phyloP scores from a whole-genome alignment of 2,113 vertebrate genomes.

The Aegithalos caudatus region DNA sequence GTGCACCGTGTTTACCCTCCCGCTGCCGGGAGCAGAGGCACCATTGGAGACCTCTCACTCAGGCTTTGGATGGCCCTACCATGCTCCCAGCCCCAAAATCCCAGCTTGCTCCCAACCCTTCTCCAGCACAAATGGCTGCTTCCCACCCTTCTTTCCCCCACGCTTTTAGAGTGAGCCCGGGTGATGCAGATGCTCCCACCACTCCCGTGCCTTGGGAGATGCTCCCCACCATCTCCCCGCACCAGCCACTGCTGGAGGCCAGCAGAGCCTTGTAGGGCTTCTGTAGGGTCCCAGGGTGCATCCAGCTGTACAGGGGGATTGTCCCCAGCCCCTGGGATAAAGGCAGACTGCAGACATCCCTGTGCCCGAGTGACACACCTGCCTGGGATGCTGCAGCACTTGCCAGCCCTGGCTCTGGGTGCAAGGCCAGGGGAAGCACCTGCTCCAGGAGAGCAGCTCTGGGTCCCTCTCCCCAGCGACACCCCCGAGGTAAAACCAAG shows the following conservation, averaged over 20 bases:
- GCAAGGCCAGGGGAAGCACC: not conserved
- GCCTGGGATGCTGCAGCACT: not conserved
- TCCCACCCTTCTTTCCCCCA: not conserved
- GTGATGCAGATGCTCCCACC: not conserved
- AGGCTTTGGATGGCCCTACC: not conserved
- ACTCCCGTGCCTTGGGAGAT: not conserved
- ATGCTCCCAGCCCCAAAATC: not conserved
- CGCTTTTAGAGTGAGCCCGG: not conserved
- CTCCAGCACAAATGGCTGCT: not conserved
- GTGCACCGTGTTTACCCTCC: not conserved
- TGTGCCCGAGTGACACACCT: accelerated
- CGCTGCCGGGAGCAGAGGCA: not conserved
- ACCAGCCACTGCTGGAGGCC: not conserved
- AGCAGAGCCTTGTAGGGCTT: not conserved
- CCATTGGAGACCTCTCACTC: not conserved
- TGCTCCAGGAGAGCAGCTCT: not conserved
- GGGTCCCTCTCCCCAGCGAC: slow-evolving; percentile 22
- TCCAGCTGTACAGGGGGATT: too few species aligned
- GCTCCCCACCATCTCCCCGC: not conserved
- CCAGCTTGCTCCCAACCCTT: not conserved
- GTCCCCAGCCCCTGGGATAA: not conserved
- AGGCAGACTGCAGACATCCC: not conserved
- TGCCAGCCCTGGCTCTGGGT: not conserved
- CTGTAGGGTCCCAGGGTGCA: not conserved
- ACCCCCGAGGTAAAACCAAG: slow-evolving; percentile 69